Evolutionary conservation across 2,113 vertebrate species (phyloP), one percentile per base, ranked within the genome.

Genomic region (Lepisosteus oculatus): DNA sequence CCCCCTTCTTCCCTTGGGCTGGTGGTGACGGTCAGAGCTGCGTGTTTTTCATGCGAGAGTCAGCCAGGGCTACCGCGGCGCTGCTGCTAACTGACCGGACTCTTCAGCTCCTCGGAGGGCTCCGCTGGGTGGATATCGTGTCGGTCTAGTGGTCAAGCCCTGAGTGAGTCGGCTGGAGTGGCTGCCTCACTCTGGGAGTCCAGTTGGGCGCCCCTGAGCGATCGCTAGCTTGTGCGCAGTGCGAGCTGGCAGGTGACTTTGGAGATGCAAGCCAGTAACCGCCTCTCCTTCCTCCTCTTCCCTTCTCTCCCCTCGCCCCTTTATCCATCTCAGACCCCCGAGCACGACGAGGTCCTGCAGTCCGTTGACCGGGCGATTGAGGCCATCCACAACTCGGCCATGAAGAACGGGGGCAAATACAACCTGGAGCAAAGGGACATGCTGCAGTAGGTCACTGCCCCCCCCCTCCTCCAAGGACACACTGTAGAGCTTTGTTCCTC

Each of bases 361-460:
- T 98, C 97, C 3, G 97, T 99, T 47, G 97, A 99, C 85, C 88
- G 96, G 65, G 97, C 97, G 3, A 99, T 99, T 0, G 97, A 99
- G 81, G 95, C 95, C 17, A 95, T 99, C 79, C 97, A 99, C 85
- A 98, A 99, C 1, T 91, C 94, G 0, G 97, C 97, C 79, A 95
- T 98, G 93, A 95, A 93, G 68, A 96, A 96, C 0, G 95, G 94
- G 5, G 97, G 97, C 44, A 99, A 97, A 88, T 99, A 99, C 89
- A 99, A 98, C 84, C 86, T 99, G 83, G 96, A 99, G 71, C 97
- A 99, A 85, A 93, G 97, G 4, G 96, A 98, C 65, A 93, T 99
- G 67, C 91, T 99, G 6, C 97, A 99, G 97, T 99, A 81, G 96
- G 97, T 94, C 0, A 0, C 43, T 42, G 3, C 29, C 55, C 8